phyloP scores from a whole-genome alignment of 2,113 vertebrate genomes.

The Peromyscus polionotus region DNA sequence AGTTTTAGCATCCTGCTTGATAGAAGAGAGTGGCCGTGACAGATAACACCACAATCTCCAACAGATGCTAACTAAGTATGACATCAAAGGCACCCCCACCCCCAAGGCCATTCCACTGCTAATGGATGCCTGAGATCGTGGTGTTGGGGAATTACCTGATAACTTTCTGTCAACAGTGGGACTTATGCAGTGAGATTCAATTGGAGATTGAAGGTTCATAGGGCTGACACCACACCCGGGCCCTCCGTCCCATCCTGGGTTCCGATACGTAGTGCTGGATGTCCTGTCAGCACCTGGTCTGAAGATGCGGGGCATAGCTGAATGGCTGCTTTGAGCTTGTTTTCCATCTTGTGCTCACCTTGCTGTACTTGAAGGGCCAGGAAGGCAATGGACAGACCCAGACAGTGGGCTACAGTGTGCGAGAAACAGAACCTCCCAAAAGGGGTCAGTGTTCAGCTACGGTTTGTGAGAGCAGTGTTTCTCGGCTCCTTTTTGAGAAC shows the following conservation, averaged over 20 bases:
- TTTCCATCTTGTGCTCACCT: not conserved
- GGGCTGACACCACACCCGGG: not conserved
- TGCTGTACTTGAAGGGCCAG: not conserved
- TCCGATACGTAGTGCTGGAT: not conserved
- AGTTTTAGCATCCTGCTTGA: not conserved
- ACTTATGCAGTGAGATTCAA: not conserved
- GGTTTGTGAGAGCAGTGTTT: not conserved
- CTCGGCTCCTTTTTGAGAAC: not conserved
- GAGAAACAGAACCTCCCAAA: constrained; percentile 56
- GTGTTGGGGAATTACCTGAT: not conserved
- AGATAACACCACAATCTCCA: not conserved
- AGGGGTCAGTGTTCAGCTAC: constrained; percentile 70
- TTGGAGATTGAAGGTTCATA: not conserved
- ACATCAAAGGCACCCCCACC: not conserved
- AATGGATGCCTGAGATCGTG: not conserved
- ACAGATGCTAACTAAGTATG: not conserved
- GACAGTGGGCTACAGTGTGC: not conserved
- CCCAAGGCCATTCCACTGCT: not conserved
- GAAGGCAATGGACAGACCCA: not conserved
- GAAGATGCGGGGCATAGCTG: not conserved
- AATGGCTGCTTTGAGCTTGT: not conserved
- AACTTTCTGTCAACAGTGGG: not conserved
- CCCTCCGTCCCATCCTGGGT: not conserved
- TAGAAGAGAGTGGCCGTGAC: not conserved
- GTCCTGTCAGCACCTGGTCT: not conserved